A percentile compares a stretch with the other conserved stretches of the same genome.
These are phyloP conservation scores for Botia almorhae DNA, from an alignment of 2,797 vertebrate genomes.

Conservation along the genomic window DNA sequence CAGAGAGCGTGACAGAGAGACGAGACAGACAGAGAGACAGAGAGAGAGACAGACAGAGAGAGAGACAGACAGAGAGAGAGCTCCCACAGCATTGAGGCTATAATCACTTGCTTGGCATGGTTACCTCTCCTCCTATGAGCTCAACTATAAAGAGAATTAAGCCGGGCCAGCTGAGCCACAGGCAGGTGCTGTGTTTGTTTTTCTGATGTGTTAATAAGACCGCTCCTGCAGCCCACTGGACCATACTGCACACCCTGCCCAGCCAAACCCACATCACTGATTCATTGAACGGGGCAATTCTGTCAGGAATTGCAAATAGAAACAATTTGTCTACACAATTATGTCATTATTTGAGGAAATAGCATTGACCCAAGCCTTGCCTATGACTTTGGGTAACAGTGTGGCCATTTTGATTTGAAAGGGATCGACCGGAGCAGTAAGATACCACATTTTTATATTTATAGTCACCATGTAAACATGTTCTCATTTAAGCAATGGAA, in stretches of 20 bases:
- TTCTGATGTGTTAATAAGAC: slow-evolving; percentile 64
- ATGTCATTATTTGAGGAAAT: slow-evolving; percentile 52
- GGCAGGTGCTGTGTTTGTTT: slow-evolving; percentile 64
- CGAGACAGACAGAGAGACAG: no score
- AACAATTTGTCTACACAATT: slow-evolving; percentile 45
- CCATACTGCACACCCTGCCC: slow-evolving; percentile 21
- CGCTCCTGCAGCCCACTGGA: slow-evolving; percentile 31
- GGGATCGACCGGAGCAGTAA: background rate
- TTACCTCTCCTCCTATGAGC: slow-evolving; percentile 28
- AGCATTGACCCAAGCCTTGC: slow-evolving; percentile 20
- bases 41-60: background rate
- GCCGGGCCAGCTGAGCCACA: slow-evolving; percentile 53
- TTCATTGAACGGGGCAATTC: slow-evolving; percentile 46
- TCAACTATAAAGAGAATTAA: slow-evolving; percentile 56
- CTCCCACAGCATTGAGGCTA: slow-evolving; percentile 33
- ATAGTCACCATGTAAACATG: background rate
- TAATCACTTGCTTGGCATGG: slow-evolving; percentile 55
- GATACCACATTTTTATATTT: background rate
- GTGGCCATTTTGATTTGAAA: slow-evolving; percentile 19
- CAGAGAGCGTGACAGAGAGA: no score
- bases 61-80: slow-evolving; percentile 4
- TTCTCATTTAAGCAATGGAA: background rate
- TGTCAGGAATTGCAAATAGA: slow-evolving; percentile 51
- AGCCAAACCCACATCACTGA: slow-evolving; percentile 33
- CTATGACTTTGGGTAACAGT: background rate